Evolutionary conservation across 2,888 invertebrate genomes (phyloP), one percentile per base, ranked within the genome.

Genomic region (Eristalis pertinax): DNA sequence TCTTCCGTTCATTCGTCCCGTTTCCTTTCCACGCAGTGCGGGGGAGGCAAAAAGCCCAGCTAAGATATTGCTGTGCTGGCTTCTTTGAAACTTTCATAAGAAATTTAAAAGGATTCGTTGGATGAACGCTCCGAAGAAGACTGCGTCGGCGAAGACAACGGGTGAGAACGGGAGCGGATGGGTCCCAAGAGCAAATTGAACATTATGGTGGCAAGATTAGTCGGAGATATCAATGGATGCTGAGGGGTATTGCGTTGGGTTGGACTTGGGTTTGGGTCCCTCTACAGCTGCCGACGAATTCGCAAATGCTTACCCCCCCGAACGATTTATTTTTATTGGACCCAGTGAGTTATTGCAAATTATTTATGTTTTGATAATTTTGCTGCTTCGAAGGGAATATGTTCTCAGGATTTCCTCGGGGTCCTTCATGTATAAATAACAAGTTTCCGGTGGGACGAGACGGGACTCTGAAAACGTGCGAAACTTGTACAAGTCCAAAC

Each of bases 331-430:
- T 88, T 88, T 88, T 88, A 88, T 88, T 88, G 84, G 60, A 74
- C 65, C 69, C 70, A 43, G 73, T 88, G 84, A 88, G 77, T 88
- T 88, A 88, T 88, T 84, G 88, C 88, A 88, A 84, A 88, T 88
- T 88, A 87, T 87, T 87, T 87, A 87, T 87, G 87, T 84, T 87
- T 87, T 87, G 87, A 87, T 87, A 84, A 87, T 87, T 87, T 87
- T 76, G 76, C 87, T 72, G 83, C 67, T 83, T 79, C 75, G 75
- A 50, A 43, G 83, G 72, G 73, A 87, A 69, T 76, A 84, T 13
- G 60, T 87, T 84, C 76, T 75, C 29, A 11, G 63, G 29, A 78
- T 70, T 87, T 68, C 72, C 64, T 73, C 15, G 19, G 67, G 84
- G 79, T 75, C 32, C 65, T 70, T 63, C 38, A 38, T 73, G 73